phyloP scores from a whole-genome alignment of 2,888 invertebrate genomes.

The Mimumesa dahlbomi region DNA sequence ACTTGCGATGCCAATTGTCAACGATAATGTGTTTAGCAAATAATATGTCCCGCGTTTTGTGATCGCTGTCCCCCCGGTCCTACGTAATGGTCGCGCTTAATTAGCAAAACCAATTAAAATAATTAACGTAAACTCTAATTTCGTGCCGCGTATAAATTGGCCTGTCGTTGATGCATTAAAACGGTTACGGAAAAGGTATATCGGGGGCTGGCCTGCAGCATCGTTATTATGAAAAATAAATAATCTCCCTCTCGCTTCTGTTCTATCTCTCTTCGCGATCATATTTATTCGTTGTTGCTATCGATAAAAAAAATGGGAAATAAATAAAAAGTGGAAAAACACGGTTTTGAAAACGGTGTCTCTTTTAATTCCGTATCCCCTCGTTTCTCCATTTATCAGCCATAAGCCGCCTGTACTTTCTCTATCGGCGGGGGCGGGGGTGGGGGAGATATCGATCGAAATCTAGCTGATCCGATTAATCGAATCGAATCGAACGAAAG shows the following conservation, averaged over 20 bases:
- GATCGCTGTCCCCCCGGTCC: constrained; percentile 42
- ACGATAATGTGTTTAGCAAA: constrained; percentile 57
- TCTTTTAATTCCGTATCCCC: not conserved
- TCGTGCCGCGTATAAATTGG: constrained; percentile 45
- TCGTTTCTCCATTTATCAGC: constrained; percentile 17
- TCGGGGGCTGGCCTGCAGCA: constrained; percentile 29
- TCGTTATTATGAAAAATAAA: constrained; percentile 53
- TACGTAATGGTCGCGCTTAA: constrained; percentile 55
- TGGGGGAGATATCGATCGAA: constrained; percentile 49
- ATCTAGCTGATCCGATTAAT: constrained; percentile 49
- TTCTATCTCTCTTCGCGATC: not conserved
- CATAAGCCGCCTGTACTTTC: too few species aligned
- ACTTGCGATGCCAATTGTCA: constrained; percentile 27
- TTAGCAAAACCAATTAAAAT: constrained; percentile 64
- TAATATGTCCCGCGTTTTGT: constrained; percentile 54
- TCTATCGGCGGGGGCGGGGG: constrained; percentile 40
- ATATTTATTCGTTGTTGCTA: not conserved
- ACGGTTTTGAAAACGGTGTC: not conserved
- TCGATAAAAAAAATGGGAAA: constrained; percentile 5
- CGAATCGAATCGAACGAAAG: too few species aligned
- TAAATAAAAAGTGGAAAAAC: constrained; percentile 1
- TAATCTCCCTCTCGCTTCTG: constrained; percentile 30
- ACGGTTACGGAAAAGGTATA: constrained; percentile 43
- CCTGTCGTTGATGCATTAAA: constrained; percentile 48
- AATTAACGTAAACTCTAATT: constrained; percentile 61